phyloP scores from a whole-genome alignment of 2,797 vertebrate genomes.

The Coluber constrictor region DNA sequence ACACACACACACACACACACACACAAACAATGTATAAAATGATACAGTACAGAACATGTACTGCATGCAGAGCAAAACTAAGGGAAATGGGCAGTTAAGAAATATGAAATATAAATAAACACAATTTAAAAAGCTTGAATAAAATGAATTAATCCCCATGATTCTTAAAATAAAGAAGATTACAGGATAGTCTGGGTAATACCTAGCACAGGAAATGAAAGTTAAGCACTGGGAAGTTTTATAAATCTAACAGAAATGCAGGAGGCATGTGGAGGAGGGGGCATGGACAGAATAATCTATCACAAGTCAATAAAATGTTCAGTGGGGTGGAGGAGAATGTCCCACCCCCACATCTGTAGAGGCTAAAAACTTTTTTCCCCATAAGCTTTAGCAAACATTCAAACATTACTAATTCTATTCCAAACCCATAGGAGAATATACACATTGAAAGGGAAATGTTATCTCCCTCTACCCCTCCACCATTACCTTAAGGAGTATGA shows the following conservation, averaged over 20 bases:
- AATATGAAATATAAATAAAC: background rate
- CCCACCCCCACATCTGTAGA: too few species aligned
- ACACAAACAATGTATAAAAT: background rate
- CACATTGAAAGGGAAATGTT: background rate
- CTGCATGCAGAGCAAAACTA: background rate
- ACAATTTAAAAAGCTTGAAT: background rate
- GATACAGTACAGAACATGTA: background rate
- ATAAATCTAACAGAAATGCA: background rate
- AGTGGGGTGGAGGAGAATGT: too few species aligned
- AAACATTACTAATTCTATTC: too few species aligned
- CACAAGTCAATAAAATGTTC: background rate
- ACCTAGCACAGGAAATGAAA: background rate
- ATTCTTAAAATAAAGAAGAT: background rate
- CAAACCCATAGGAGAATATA: background rate
- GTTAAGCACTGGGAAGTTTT: background rate
- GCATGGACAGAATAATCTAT: background rate
- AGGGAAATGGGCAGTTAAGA: background rate
- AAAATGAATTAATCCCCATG: background rate
- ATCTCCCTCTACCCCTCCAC: background rate
- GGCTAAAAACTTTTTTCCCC: background rate
- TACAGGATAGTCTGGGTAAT: background rate
- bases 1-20: too few species aligned
- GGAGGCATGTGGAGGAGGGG: background rate
- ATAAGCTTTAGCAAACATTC: background rate
- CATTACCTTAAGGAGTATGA: conserved; percentile 91